phyloP scores from a whole-genome alignment of 1,140 invertebrate species.

The Heliconius congener region DNA sequence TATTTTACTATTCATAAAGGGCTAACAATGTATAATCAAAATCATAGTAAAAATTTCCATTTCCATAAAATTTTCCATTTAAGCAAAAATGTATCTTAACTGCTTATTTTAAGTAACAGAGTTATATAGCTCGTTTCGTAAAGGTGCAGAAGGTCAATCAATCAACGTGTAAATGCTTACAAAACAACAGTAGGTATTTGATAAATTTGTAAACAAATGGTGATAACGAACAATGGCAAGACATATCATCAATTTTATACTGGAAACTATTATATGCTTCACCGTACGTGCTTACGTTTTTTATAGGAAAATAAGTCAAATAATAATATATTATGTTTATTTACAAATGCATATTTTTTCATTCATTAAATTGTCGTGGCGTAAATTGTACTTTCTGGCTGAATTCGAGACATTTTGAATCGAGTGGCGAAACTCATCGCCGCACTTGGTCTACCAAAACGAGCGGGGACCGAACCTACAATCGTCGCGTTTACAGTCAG shows the following conservation, averaged over 20 bases:
- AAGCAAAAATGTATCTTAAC: not conserved
- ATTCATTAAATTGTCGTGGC: too few species aligned
- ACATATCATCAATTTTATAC: not conserved
- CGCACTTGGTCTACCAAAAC: too few species aligned
- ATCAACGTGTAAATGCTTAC: not conserved
- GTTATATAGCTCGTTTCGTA: not conserved
- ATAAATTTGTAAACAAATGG: slow-evolving; percentile 5
- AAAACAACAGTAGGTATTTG: not conserved
- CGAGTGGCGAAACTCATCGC: too few species aligned
- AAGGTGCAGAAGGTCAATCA: slow-evolving; percentile 9
- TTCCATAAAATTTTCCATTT: not conserved
- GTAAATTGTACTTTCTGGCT: too few species aligned
- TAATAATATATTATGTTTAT: too few species aligned
- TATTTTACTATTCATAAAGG: not conserved
- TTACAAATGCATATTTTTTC: too few species aligned
- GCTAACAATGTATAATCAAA: not conserved
- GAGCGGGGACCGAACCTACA: too few species aligned
- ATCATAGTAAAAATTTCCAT: not conserved
- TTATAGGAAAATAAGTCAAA: too few species aligned
- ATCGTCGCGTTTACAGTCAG: too few species aligned
- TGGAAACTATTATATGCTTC: not conserved
- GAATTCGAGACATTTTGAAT: too few species aligned
- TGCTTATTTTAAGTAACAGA: not conserved
- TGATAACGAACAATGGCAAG: not conserved
- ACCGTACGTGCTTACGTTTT: too few species aligned